Conservation (phyloP, 1,140 invertebrate species). For the Meloidogyne chitwoodi region DNA sequence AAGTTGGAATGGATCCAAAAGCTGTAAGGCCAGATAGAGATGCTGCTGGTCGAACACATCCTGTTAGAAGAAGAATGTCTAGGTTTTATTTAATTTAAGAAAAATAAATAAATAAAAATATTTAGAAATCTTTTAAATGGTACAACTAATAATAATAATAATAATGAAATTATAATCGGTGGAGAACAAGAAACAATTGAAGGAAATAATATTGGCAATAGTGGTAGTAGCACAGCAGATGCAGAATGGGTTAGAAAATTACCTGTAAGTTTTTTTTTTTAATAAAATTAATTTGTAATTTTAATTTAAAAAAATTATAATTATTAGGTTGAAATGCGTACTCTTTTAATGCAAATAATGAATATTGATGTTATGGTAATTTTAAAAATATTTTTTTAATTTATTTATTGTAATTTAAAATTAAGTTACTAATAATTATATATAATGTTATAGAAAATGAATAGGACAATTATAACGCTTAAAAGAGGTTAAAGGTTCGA, state of each 20-base stretch:
- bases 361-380: slow-evolving; percentile 54
- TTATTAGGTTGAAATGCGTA: slow-evolving; percentile 51
- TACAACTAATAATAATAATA: neutral
- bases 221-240: slow-evolving; percentile 13
- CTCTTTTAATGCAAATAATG: slow-evolving; percentile 57
- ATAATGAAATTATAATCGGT: neutral
- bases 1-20: slow-evolving; percentile 59
- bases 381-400: neutral
- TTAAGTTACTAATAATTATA: too few relatives aligned
- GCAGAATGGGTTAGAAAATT: slow-evolving; percentile 56
- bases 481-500: too few relatives aligned
- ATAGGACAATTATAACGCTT: too few relatives aligned
- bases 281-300: neutral
- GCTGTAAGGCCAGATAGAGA: slow-evolving; percentile 56
- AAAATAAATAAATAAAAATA: neutral
- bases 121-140: slow-evolving; percentile 8
- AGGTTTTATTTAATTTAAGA: neutral
- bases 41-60: slow-evolving; percentile 55
- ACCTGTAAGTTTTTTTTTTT: slow-evolving; percentile 26
- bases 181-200: slow-evolving; percentile 4
- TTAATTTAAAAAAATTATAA: neutral
- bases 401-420: too few relatives aligned
- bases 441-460: too few relatives aligned
- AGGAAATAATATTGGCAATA: neutral
- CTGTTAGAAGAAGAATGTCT: slow-evolving; percentile 46